A percentile compares a stretch with the other conserved stretches of the same genome.
Evolutionary conservation across 2,888 invertebrate species (phyloP).

Genomic region (Chaetoderma sp.): DNA sequence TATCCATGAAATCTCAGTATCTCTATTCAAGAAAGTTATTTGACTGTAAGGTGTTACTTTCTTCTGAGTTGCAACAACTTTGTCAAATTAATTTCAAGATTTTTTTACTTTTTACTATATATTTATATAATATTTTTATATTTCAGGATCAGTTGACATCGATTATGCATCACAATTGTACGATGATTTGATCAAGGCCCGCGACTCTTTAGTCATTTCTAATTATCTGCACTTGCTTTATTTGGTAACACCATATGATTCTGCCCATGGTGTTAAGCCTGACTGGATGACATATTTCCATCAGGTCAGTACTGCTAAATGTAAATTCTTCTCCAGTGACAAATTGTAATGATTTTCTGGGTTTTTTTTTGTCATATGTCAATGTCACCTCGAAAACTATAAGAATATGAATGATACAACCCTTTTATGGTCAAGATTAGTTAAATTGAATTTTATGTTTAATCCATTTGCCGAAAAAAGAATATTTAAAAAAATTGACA

Average conservation of each 20-base stretch:
- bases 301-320: conserved; percentile 55
- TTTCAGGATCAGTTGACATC: conserved; percentile 82
- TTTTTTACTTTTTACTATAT: no score
- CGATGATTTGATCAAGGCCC: conserved; percentile 80
- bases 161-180: conserved; percentile 80
- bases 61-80: background rate
- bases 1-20: no score
- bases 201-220: conserved; percentile 81
- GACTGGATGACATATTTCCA: conserved; percentile 64
- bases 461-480: no score
- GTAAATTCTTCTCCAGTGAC: background rate
- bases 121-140: no score
- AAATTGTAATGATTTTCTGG: background rate
- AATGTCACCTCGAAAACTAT: no score
- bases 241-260: conserved; percentile 85
- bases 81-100: background rate
- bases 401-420: no score
- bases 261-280: conserved; percentile 67
- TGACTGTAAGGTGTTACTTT: background rate
- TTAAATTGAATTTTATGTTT: no score
- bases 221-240: conserved; percentile 89
- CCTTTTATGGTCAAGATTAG: no score
- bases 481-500: no score
- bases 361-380: conserved; percentile 7
- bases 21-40: background rate